phyloP scores from a whole-genome alignment of 2,888 invertebrate species.

The Tetragonula carbonaria region DNA sequence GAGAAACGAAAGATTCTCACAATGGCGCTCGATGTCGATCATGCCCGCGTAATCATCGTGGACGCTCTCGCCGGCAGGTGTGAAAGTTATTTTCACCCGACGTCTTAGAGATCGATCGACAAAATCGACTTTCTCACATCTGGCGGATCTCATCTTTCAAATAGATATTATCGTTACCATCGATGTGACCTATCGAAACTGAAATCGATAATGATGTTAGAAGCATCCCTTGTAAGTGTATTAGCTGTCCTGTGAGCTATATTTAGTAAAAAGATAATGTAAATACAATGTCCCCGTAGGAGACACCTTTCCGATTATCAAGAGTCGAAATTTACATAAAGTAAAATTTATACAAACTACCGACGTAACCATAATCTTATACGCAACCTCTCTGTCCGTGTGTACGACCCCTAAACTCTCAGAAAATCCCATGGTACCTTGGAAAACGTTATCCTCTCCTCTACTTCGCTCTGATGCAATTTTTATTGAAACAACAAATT shows the following conservation, averaged over 20 bases:
- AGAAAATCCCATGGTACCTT: not conserved
- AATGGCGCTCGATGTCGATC: conserved; percentile 39
- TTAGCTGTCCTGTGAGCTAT: too few relatives aligned
- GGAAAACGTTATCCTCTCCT: not conserved
- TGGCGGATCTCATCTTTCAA: not conserved
- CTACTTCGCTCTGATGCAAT: not conserved
- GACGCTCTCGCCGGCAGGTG: conserved; percentile 40
- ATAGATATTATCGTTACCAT: not conserved
- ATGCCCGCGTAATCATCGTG: conserved; percentile 31
- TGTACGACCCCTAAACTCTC: not conserved
- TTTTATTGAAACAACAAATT: not conserved
- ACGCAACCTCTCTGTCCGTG: not conserved
- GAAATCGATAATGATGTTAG: too few relatives aligned
- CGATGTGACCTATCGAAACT: not conserved
- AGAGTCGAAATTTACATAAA: not conserved
- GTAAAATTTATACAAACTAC: not conserved
- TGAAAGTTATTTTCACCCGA: conserved; percentile 46
- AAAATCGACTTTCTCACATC: conserved; percentile 30
- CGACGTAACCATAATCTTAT: not conserved
- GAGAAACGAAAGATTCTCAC: conserved; percentile 17
- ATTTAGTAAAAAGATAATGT: too few relatives aligned
- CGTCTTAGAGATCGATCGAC: conserved; percentile 14
- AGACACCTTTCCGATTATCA: not conserved
- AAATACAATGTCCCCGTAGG: not conserved
- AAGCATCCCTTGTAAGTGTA: too few relatives aligned